Evolutionary conservation across 2,797 vertebrate species (phyloP), one percentile per base, ranked within the genome.

Genomic region (Chloroceryle amazona): DNA sequence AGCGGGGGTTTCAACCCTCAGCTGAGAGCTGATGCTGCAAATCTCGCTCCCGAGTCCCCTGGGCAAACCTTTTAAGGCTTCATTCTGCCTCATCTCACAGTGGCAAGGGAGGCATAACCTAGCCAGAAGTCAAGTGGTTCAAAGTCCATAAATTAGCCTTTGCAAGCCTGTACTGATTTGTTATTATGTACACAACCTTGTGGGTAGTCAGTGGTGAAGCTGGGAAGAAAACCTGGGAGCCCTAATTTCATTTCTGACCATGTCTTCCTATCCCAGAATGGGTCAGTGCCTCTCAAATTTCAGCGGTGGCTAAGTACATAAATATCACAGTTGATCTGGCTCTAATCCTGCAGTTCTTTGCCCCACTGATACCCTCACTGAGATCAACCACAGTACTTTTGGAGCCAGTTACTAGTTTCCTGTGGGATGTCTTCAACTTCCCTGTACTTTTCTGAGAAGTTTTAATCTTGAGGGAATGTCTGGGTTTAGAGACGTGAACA

Each of bases 401-500:
- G 55, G 55, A 92, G 21, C 14, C 76, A 72, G 58, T 86, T 81
- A 26, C 25, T 46, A 13, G 17, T 79, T 93, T 88, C 70, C 57
- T 72, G 68, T 70, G 62, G 58, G 47, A 88, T 68, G 28, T 75
- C 72, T 95, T 94, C 72, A 89, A 65, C 80, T 83, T 83, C 31
- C 37, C 57, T 0, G 0, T 63, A 39, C 51, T 95, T 93, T 87
- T 61, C 90, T 80, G 88, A 90, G 86, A 76, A 91, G 15, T 89
- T 96, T 95, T 35, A 81, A 72, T 88, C 67, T 93, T 90, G 58
- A 86, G 78, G 71, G 91, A 81, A 52, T 42, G 76, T 70, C 89
- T 91, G 70, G 10, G 44, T 76, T 91, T 82, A 39, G 63, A 86
- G 52, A 71, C 41, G 46, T 35, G 47, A 33, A 62, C 63, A 90